Evolutionary conservation across 2,888 invertebrate genomes (phyloP), one percentile per base, ranked within the genome.

Genomic region (Andricus quercusramuli): DNA sequence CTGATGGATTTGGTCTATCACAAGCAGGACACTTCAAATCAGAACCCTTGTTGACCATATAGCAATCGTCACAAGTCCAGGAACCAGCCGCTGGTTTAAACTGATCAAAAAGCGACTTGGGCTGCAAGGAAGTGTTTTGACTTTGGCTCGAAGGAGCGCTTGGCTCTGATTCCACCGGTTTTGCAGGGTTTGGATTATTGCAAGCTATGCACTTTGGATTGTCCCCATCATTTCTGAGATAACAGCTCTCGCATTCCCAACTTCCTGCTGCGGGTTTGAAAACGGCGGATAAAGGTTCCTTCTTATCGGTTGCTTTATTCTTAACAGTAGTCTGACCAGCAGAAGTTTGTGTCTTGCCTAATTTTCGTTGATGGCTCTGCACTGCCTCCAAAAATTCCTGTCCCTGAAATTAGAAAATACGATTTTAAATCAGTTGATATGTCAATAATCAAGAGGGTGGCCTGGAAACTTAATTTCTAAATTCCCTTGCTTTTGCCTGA

Each of bases 161-260:
- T 4, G 29, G 0, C 51, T 56, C 47, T 32, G 74, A 11, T 74
- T 74, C 74, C 5, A 13, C 32, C 20, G 51, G 13, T 20, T 56
- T 32, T n/a, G 29, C 56, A 37, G 95, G 94, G 90, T 94, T 94
- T n/a, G 95, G 94, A 47, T 91, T 90, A 80, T 94, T 92, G 87
- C 96, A 96, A 1, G 95, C 94, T 1, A 94, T 90, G 89, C 97
- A 97, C 77, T 94, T 93, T 0, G 89, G 83, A 1, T 90, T 92
- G 79, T 93, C 93, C 20, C 93, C 93, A 2, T 94, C 93, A 90
- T 97, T 97, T 79, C 93, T 94, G 5, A 95, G 94, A 86, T 96
- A 96, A 90, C 97, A 97, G 44, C 91, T 93, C 77, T 94, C 93
- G 87, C 97, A 97, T 85, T 94, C 94, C 96, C 96, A 97, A 74